Evolutionary conservation across 2,888 invertebrate genomes (phyloP).

Genomic region (Mythimna ferrago): DNA sequence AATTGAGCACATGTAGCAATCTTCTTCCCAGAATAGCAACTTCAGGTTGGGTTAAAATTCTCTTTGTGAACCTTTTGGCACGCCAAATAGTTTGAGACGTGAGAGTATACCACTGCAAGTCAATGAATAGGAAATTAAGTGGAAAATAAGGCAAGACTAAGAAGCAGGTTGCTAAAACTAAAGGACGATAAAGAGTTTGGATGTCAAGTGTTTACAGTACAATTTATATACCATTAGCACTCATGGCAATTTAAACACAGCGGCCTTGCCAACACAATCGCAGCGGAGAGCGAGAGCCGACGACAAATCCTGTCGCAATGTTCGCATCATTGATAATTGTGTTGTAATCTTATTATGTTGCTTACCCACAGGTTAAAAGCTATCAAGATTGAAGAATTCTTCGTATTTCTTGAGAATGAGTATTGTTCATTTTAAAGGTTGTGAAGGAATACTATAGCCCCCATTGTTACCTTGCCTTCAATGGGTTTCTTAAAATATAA

Average conservation of each 20-base stretch:
- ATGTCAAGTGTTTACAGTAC: conserved; percentile 26
- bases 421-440: conserved; percentile 76
- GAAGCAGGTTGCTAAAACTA: conserved; percentile 13
- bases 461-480: conserved; percentile 66
- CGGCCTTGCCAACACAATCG: conserved; percentile 64
- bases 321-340: conserved; percentile 86
- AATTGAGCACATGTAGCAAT: conserved; percentile 17
- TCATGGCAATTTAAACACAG: conserved; percentile 45
- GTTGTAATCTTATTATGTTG: conserved; percentile 85
- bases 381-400: conserved; percentile 79
- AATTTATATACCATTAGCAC: conserved; percentile 45
- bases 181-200: conserved; percentile 12
- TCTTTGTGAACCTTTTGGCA: conserved; percentile 16
- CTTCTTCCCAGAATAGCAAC: conserved; percentile 23
- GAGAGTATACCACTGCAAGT: conserved; percentile 17
- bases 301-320: conserved; percentile 69
- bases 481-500: conserved; percentile 48
- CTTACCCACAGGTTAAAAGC: conserved; percentile 80
- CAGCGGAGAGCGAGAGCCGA: conserved; percentile 52
- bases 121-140: conserved; percentile 41
- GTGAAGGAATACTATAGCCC: conserved; percentile 60
- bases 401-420: conserved; percentile 71
- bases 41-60: conserved; percentile 23
- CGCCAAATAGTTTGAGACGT: conserved; percentile 15
- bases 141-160: conserved; percentile 15